Base-by-base conservation (phyloP, 2,797 vertebrate species). In the Phalloptychus januarius region DNA sequence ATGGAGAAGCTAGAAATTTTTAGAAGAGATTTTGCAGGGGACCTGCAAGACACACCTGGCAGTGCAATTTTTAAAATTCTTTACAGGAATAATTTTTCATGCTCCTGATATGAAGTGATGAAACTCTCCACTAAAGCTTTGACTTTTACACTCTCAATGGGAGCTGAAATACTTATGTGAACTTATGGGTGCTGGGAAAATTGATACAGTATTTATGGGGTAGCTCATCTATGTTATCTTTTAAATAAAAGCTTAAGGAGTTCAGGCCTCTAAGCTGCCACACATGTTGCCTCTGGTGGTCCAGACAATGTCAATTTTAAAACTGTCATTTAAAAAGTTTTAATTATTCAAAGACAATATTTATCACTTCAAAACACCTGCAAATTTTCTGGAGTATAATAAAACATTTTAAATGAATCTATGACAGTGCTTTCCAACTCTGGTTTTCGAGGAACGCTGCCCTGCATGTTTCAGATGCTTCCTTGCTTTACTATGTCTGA, bases 131-230 rank as follows among this genome's bases (percentile, higher is more conserved):
- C 58, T 65, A 42, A 65, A 31, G 72, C 71, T 74, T 61, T 78
- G 18, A 80, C 76, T 76, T 86, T 79, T 54, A 78, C 78, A 83
- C 77, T 79, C 77, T 67, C 67, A 72, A 61, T 7, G 70, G 74
- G 2, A 89, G 78, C 83, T 86, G 46, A 92, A 89, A 87, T 90
- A 92, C 89, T 92, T 75, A 87, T 83, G 75, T 45, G 75, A 82
- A 72, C 74, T 69, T 75, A 83, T 50, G 79, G 73, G 42, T 45
- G 54, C 63, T 74, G 86, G 76, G 75, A 58, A 48, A 80, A 56
- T 28, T 31, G 5, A 16, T 31, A 31, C 12, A 13, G 10, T 56
- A 16, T 86, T 87, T 71, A 83, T 3, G 81, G 56, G 46, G 50
- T 40, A 1, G 25, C 40, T 0, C 40, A 20, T 48, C 82, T 5